Evolutionary conservation across 2,888 invertebrate species (phyloP), one percentile per base, ranked within the genome.

Genomic region (Arge pagana): DNA sequence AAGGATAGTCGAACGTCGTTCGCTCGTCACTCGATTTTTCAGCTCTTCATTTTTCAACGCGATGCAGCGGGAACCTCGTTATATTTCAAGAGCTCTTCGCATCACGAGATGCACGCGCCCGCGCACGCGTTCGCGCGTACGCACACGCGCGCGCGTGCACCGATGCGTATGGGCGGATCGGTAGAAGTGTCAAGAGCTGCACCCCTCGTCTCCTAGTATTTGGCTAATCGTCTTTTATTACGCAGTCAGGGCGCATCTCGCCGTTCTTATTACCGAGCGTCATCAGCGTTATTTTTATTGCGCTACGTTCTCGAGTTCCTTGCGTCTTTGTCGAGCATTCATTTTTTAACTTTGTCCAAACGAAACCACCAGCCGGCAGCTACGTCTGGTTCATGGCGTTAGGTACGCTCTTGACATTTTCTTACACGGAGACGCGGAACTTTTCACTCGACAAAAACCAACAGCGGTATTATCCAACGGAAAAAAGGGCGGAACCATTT

Each of bases 61-160:
- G 42, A 40, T 45, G 28, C n/a, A n/a, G n/a, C n/a, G n/a, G n/a
- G n/a, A 33, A 33, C 40, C 50, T 58, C 54, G 52, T 58, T 58
- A 56, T 41, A 49, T 40, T 48, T 15, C 41, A 51, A 51, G 52
- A 21, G 50, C 19, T 35, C 50, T 58, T 52, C 13, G n/a, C 42
- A 21, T 35, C 19, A 36, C 18, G n/a, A n/a, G n/a, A n/a, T 30
- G 43, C 23, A 26, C n/a, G n/a, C 28, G 49, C 40, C 50, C 45
- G 52, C 26, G 33, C 21, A 7, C 41, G 31, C 18, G n/a, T 30
- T 49, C 23, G 31, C n/a, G n/a, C 28, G 49, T 45, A 52, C 45
- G 52, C 26, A 31, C 21, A 7, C 41, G 31, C 21, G 40, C 18
- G 10, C n/a, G 8, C 10, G 11, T 6, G 21, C n/a, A 26, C 2